These are phyloP conservation scores for Ariolimax columbianus DNA, from an alignment of 2,888 invertebrate species.

Conservation along the genomic window DNA sequence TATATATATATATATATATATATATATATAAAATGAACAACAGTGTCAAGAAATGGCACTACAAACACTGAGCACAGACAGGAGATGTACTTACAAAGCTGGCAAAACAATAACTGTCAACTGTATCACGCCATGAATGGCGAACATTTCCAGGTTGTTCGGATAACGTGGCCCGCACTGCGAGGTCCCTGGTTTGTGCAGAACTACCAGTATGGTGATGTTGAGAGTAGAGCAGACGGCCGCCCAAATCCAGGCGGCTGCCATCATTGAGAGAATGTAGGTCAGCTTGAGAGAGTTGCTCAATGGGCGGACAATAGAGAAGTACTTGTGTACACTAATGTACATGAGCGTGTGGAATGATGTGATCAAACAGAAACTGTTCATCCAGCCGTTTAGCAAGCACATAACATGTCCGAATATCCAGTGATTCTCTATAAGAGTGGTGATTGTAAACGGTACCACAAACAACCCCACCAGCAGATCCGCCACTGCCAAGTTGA, in stretches of 20 bases:
- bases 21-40: too few relatives aligned
- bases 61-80: neutral
- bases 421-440: constrained; percentile 78
- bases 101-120: constrained; percentile 58
- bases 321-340: constrained; percentile 79
- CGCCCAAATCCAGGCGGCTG: constrained; percentile 79
- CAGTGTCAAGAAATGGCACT: neutral
- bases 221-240: constrained; percentile 76
- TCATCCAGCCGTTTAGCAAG: constrained; percentile 79
- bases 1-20: too few relatives aligned
- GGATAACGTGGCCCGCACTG: constrained; percentile 80
- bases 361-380: constrained; percentile 78
- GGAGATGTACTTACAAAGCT: constrained; percentile 37
- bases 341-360: constrained; percentile 80
- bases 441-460: constrained; percentile 79
- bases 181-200: constrained; percentile 74
- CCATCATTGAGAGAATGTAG: constrained; percentile 78
- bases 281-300: constrained; percentile 75
- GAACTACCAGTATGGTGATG: constrained; percentile 75
- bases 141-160: constrained; percentile 61
- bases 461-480: constrained; percentile 77
- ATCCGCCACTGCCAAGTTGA: constrained; percentile 79
- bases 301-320: constrained; percentile 79
- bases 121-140: constrained; percentile 76
- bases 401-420: constrained; percentile 75